Evolutionary conservation across 1,140 invertebrate species (phyloP).

Genomic region (Mamestra configurata): DNA sequence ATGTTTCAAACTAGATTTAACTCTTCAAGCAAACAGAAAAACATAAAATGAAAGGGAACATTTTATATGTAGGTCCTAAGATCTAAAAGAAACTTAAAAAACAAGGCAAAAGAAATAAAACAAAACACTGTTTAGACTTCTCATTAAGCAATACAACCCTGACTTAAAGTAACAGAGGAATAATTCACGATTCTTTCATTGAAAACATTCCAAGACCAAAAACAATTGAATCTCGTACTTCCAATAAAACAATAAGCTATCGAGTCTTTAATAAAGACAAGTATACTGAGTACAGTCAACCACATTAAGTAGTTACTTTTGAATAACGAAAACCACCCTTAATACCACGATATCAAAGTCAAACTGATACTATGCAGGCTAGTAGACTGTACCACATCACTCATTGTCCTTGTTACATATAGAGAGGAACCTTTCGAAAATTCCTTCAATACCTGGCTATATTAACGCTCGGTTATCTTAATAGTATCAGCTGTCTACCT

Average conservation of each 20-base stretch:
- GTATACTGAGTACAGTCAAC: not conserved
- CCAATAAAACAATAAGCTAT: conserved; percentile 37
- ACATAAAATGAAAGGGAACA: too few species aligned
- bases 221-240: conserved; percentile 33
- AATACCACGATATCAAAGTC: not conserved
- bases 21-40: too few species aligned
- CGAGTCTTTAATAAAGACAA: not conserved
- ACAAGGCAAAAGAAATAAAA: not conserved
- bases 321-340: too few species aligned
- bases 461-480: conserved; percentile 6
- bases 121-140: not conserved
- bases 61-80: too few species aligned
- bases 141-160: not conserved
- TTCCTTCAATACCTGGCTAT: conserved; percentile 52
- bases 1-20: too few species aligned
- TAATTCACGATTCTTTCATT: conserved; percentile 39
- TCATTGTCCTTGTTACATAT: conserved; percentile 68
- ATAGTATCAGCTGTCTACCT: conserved; percentile 17
- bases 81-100: not conserved
- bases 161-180: not conserved
- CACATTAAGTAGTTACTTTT: too few species aligned
- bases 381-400: conserved; percentile 7
- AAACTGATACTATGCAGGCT: not conserved
- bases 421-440: conserved; percentile 71
- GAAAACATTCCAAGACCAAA: conserved; percentile 30